These are phyloP conservation scores for Dromiciops gliroides DNA, from an alignment of 2,113 vertebrate genomes.

Conservation along the genomic window DNA sequence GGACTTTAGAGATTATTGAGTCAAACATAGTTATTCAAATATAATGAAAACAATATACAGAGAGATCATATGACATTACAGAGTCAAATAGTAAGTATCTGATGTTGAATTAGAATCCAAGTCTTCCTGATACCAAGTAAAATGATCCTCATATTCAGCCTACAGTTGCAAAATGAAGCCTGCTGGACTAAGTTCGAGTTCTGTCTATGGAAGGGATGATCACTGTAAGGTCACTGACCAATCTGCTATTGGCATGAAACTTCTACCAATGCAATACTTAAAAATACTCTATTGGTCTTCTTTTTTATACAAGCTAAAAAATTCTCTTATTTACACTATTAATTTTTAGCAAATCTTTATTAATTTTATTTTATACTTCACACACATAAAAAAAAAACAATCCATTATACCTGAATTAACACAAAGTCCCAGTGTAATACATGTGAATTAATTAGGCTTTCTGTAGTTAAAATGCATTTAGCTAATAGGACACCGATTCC, in stretches of 20 bases:
- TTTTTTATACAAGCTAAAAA: neutral
- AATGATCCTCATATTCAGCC: neutral
- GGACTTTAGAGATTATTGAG: no score
- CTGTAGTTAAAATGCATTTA: neutral
- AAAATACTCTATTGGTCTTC: conserved; percentile 9
- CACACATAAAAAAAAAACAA: neutral
- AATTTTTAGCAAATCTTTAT: neutral
- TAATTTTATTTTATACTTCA: neutral
- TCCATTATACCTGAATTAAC: neutral
- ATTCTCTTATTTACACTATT: neutral
- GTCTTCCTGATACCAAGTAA: neutral
- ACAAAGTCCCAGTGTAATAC: neutral
- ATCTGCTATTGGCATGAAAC: neutral
- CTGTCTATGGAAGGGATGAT: neutral
- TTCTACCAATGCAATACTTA: neutral
- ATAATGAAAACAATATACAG: no score
- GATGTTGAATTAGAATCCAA: no score
- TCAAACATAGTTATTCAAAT: no score
- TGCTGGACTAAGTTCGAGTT: neutral
- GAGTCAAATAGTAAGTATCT: no score
- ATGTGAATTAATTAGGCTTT: neutral
- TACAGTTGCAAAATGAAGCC: neutral
- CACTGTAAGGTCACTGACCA: neutral
- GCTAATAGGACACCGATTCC: neutral
- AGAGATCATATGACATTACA: no score